Base-by-base conservation (phyloP, 2,113 vertebrate genomes). In the Bos indicus region DNA sequence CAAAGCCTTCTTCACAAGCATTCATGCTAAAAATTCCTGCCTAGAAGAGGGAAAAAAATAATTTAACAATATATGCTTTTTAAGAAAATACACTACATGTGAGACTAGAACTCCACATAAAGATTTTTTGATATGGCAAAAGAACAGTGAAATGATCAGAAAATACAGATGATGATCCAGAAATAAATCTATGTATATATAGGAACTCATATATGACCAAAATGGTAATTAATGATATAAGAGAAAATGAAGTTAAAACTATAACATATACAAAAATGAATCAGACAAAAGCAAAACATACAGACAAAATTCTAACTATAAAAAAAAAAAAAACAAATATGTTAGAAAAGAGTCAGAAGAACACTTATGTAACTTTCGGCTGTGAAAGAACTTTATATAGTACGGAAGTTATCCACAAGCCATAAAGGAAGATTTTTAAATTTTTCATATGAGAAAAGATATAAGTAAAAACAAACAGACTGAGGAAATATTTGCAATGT, bases 1-100 rank as follows among this genome's bases (percentile, higher is more conserved):
- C 99, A 98, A 99, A 99, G 80, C 99, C 99, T 98, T 99, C 99
- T 98, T 99, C 99, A 91, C 99, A 99, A 40, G 99, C 99, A 98
- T 99, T 99, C 99, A 99, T 99, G 98, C 99, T 99, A 99, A 99
- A 99, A 99, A 99, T 99, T 98, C 99, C 99, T 98, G 99, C 99
- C 99, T 99, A 98, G 98, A 98, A 67, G n/a, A 98, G 56, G 95
- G 90, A 97, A 97, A 30, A 97, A 98, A 95, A 60, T 71, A 80
- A 95, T 92, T 98, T 96, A 98, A 95, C 11, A 94, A 94, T 26
- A 95, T 1, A 59, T 16, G 12, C 85, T 17, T 88, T 62, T 83
- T 67, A 64, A 95, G 6, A 98, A 48, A 88, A 83, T 84, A 3
- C 67, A 78, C 9, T 46, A 88, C 25, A 87, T 25, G 26, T 62